Evolutionary conservation across 2,888 invertebrate species (phyloP), one percentile per base, ranked within the genome.

Genomic region (Epirrita christyi): DNA sequence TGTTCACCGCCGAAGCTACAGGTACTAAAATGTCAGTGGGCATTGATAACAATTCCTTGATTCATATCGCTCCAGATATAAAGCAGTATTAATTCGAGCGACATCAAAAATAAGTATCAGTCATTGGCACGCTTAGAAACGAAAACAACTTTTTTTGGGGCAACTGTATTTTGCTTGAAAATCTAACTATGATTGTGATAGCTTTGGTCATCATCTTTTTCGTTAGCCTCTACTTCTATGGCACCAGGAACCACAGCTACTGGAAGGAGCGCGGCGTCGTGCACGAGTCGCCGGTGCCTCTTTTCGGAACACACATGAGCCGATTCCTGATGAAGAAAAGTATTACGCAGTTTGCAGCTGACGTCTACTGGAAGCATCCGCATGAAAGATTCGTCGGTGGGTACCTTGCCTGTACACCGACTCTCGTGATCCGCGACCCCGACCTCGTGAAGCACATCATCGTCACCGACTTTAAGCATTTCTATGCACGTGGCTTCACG

Each of bases 391-490:
- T 82, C 8, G 83, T 87, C 0, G 86, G 86, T 2, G 79, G 73
- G 60, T 86, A 70, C 61, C 72, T 83, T 6, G 77, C 73, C 6
- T 65, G 58, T 11, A 67, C 55, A 4, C 82, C 83, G 0, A 76
- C 77, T 52, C 70, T 86, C n/a, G 63, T 85, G 9, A 68, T 86
- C 9, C 74, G 85, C 15, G 86, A 86, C 51, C 85, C 85, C 0
- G 80, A 78, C 3, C 72, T 85, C 2, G 68, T 79, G 1, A 81
- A 82, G 43, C 76, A 68, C n/a, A 72, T 86, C 46, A 64, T 85
- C 8, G 68, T 72, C 5, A 78, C 78, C 0, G 87, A 88, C 60
- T 88, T 87, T 41, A 14, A 64, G 0, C 59, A 76, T 49, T 87
- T 87, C 56, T 77, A 81, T 55, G 69, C 77, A 0, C 81, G 87